A percentile compares a stretch with the other conserved stretches of the same genome.
These are phyloP conservation scores for Danaus melanippus DNA, from an alignment of 1,140 invertebrate genomes.

Conservation along the genomic window DNA sequence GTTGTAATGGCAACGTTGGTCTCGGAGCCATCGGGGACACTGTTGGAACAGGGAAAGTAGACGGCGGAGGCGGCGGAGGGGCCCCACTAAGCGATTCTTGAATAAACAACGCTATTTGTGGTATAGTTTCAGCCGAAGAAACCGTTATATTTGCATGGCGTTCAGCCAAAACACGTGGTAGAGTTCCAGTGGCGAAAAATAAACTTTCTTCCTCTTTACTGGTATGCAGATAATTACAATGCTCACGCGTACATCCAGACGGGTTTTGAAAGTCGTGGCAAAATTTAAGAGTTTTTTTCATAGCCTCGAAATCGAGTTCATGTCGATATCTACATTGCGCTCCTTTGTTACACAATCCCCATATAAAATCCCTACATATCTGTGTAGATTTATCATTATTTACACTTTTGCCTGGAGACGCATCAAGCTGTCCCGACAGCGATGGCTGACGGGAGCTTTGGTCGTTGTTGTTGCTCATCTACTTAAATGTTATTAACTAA, in stretches of 20 bases:
- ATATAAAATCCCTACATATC: slow-evolving; percentile 44
- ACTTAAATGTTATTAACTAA: slow-evolving; percentile 8
- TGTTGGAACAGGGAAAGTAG: slow-evolving; percentile 4
- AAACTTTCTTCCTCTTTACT: slow-evolving; percentile 42
- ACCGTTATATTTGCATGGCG: slow-evolving; percentile 34
- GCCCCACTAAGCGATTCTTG: slow-evolving; percentile 24
- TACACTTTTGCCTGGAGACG: slow-evolving; percentile 9
- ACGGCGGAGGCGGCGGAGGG: slow-evolving; percentile 15
- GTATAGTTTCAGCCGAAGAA: slow-evolving; percentile 29
- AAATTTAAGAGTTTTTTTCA: slow-evolving; percentile 48
- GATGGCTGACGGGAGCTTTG: slow-evolving; percentile 38
- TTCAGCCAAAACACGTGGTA: slow-evolving; percentile 38
- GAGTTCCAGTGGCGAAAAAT: slow-evolving; percentile 33
- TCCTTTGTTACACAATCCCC: slow-evolving; percentile 45
- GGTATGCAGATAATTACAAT: slow-evolving; percentile 46
- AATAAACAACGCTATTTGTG: slow-evolving; percentile 29
- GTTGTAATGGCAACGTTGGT: slow-evolving; percentile 5
- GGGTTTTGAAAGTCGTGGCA: slow-evolving; percentile 54
- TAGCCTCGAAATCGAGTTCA: slow-evolving; percentile 38
- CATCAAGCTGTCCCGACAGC: slow-evolving; percentile 20
- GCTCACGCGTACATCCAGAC: slow-evolving; percentile 34
- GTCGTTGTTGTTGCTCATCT: slow-evolving; percentile 31
- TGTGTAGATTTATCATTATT: slow-evolving; percentile 19
- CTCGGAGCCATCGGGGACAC: slow-evolving; percentile 1
- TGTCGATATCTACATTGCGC: slow-evolving; percentile 41